Percentiles rank a stretch among this genome's conserved stretches.
Conservation (phyloP, 1,140 invertebrate genomes). For the Lanistes nyassanus region DNA sequence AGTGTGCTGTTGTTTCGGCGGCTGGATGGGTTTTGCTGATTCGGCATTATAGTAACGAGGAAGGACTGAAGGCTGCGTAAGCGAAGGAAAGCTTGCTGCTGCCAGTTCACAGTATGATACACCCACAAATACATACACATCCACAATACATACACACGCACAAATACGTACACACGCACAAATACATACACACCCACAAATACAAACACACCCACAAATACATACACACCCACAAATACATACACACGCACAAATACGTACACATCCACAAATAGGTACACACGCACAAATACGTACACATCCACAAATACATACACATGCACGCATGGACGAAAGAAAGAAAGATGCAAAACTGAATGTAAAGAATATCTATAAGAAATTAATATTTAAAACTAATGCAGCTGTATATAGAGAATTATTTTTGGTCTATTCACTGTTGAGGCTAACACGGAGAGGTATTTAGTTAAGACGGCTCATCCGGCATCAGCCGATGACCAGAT, state of each 20-base stretch:
- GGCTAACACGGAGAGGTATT: too few species aligned
- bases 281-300: not conserved
- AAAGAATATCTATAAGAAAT: too few species aligned
- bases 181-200: not conserved
- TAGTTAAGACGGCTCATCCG: too few species aligned
- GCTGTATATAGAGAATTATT: too few species aligned
- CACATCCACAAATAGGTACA: constrained; percentile 1
- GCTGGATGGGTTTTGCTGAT: not conserved
- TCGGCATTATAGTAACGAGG: constrained; percentile 3
- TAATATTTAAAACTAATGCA: too few species aligned
- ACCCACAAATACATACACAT: constrained; percentile 10
- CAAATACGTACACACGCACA: constrained; percentile 8
- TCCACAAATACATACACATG: constrained; percentile 6
- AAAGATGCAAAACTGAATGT: too few species aligned
- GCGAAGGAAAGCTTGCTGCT: not conserved
- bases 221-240: constrained; percentile 3
- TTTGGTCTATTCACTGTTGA: too few species aligned
- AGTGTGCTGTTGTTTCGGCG: not conserved
- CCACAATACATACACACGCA: constrained; percentile 13
- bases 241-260: not conserved
- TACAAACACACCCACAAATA: not conserved
- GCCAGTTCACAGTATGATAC: not conserved
- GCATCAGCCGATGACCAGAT: too few species aligned
- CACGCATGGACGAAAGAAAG: too few species aligned
- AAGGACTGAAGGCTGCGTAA: not conserved